Evolutionary conservation across 2,797 vertebrate genomes (phyloP).

Genomic region (Denticeps clupeoides): DNA sequence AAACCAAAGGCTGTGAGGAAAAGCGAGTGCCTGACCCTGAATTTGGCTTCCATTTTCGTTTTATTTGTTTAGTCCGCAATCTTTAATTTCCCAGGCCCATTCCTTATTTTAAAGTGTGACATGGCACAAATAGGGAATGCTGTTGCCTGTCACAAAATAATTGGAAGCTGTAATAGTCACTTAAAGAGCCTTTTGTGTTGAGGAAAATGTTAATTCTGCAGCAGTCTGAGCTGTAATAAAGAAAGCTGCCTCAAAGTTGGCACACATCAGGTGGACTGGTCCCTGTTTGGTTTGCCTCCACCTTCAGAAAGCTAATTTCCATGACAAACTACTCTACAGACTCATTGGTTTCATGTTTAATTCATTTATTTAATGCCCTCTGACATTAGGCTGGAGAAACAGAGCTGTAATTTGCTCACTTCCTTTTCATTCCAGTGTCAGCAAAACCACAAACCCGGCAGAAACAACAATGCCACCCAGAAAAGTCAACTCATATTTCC

Average conservation of each 20-base stretch:
- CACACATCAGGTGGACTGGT: constrained; percentile 1
- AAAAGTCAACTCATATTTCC: no score
- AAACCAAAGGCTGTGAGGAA: constrained; percentile 1
- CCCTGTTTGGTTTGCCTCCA: no score
- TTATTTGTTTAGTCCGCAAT: constrained; percentile 13
- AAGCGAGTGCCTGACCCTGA: neutral
- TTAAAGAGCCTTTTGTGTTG: constrained; percentile 8
- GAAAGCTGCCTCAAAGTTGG: constrained; percentile 3
- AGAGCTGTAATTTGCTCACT: no score
- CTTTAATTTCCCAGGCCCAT: constrained; percentile 16
- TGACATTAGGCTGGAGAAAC: no score
- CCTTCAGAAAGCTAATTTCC: constrained; percentile 1
- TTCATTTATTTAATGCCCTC: no score
- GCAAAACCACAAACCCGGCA: no score
- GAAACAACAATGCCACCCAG: no score
- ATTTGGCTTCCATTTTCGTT: constrained; percentile 23
- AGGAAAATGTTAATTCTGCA: constrained; percentile 7
- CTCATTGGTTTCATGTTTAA: no score
- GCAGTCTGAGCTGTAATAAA: constrained; percentile 21
- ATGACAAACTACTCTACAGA: no score
- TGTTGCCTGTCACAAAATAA: constrained; percentile 11
- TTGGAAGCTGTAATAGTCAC: constrained; percentile 9
- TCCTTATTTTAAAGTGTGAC: constrained; percentile 22
- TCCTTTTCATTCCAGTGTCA: no score
- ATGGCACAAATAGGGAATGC: constrained; percentile 9